These are phyloP conservation scores for Paedocypris sp. DNA, from an alignment of 2,113 vertebrate species.

Conservation along the genomic window DNA sequence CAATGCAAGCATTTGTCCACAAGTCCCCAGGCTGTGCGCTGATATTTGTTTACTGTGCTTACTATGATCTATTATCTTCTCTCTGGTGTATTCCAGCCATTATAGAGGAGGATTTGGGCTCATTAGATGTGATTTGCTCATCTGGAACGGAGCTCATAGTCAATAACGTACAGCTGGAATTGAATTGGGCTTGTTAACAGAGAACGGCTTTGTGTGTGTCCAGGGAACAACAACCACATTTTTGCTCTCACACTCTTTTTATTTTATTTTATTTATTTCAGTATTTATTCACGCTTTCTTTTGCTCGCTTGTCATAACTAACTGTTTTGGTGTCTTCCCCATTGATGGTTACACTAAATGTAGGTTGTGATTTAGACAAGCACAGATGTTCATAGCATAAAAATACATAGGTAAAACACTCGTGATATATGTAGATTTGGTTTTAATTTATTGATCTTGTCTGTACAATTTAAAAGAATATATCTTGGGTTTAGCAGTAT, in stretches of 20 bases:
- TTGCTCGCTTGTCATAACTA: no score
- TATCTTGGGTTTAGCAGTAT: no score
- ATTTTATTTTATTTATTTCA: background rate
- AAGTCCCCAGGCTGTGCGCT: background rate
- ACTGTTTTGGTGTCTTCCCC: no score
- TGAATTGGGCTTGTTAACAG: conserved; percentile 29
- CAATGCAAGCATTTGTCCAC: background rate
- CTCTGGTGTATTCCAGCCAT: conserved; percentile 27
- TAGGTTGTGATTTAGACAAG: no score
- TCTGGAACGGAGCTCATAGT: conserved; percentile 14
- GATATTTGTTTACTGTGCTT: conserved; percentile 14
- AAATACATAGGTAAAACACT: no score
- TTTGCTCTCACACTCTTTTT: background rate
- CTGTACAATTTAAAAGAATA: no score
- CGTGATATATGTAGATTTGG: no score
- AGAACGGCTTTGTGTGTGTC: conserved; percentile 12
- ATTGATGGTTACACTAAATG: no score
- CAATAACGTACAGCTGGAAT: conserved; percentile 30
- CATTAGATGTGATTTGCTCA: conserved; percentile 36
- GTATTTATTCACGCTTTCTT: background rate
- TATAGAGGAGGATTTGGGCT: conserved; percentile 28
- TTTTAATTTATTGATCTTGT: no score
- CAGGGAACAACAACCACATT: background rate
- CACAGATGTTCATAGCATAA: no score
- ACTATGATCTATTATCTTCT: conserved; percentile 31